Evolutionary conservation across 35 echinoderm and acorn worm species (phyloP), one percentile per base, ranked within the genome.

Genomic region (Anneissia japonica): DNA sequence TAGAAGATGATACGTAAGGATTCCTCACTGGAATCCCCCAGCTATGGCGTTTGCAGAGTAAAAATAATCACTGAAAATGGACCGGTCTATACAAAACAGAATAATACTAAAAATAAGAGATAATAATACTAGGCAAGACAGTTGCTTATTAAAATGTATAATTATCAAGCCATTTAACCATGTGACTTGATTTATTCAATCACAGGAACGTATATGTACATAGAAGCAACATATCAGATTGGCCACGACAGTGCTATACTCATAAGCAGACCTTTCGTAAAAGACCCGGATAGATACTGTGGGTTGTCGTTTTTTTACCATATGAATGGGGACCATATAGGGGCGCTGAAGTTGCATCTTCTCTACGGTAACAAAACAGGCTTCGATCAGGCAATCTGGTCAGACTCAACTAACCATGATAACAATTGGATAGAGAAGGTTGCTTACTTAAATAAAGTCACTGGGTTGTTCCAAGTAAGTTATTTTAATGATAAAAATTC

Each of bases 261-360:
- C 0, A 34, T 97, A 19, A 93, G 91, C 32, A 75, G 88, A 4
- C 29, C 76, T 0, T 97, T 88, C 46, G 77, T 75, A 16, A 97
- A 97, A 73, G 74, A 88, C 21, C 51, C 51, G 1, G 76, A 37
- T 10, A 86, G 41, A 26, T 51, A n/a, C 7, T 97, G 95, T 79
- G 43, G 79, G 7, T 32, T 93, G 45, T 91, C 88, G 0, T 97
- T 97, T 78, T 95, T 84, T 77, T 99, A 99, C 74, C 92, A 99
- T 81, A 97, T 97, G 95, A 83, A 88, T 72, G 95, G 95, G 4
- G 51, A 80, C 26, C 51, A 91, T 32, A 86, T 93, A 12, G 95
- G 95, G 1, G 34, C 77, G 0, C 78, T 97, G 0, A 87, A 82
- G 37, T 91, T 93, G 0, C 87, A 93, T 46, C 32, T 93, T 35